These are phyloP conservation scores for Plagodis dolabraria DNA, from an alignment of 2,888 invertebrate species.

Conservation along the genomic window DNA sequence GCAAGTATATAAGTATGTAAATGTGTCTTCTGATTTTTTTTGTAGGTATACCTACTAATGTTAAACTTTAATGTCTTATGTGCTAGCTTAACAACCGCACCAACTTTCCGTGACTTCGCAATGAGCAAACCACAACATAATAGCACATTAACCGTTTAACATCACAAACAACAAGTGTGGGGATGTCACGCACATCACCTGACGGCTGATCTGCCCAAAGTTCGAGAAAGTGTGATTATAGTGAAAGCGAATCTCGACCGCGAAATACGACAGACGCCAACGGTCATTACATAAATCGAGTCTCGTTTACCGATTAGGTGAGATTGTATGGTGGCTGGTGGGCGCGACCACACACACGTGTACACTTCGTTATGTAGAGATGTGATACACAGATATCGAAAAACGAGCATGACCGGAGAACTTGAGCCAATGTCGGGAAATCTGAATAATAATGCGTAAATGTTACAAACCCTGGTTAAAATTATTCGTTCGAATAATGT, in stretches of 20 bases:
- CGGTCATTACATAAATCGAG: slow-evolving; percentile 67
- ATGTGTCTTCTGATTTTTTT: slow-evolving; percentile 2
- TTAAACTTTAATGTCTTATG: background rate
- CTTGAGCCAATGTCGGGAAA: too few species aligned
- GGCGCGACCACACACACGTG: slow-evolving; percentile 4
- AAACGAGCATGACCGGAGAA: too few species aligned
- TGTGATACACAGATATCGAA: too few species aligned
- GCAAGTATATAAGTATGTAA: too few species aligned
- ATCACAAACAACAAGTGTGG: slow-evolving; percentile 19
- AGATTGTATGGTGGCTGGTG: slow-evolving; percentile 48
- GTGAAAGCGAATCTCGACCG: slow-evolving; percentile 76
- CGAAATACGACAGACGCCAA: slow-evolving; percentile 58
- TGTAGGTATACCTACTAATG: slow-evolving; percentile 7
- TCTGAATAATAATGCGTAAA: too few species aligned
- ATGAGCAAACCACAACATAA: slow-evolving; percentile 4
- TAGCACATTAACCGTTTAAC: background rate
- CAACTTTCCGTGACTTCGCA: slow-evolving; percentile 14
- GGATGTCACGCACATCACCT: slow-evolving; percentile 33
- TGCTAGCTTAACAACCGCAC: slow-evolving; percentile 2
- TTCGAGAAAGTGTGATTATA: slow-evolving; percentile 73
- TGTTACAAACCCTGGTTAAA: too few species aligned
- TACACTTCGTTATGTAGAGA: too few species aligned
- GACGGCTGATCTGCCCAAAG: slow-evolving; percentile 52
- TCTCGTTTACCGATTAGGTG: slow-evolving; percentile 70
- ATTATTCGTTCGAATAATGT: background rate